phyloP scores from a whole-genome alignment of 2,797 vertebrate genomes.

The Pempheris klunzingeri region DNA sequence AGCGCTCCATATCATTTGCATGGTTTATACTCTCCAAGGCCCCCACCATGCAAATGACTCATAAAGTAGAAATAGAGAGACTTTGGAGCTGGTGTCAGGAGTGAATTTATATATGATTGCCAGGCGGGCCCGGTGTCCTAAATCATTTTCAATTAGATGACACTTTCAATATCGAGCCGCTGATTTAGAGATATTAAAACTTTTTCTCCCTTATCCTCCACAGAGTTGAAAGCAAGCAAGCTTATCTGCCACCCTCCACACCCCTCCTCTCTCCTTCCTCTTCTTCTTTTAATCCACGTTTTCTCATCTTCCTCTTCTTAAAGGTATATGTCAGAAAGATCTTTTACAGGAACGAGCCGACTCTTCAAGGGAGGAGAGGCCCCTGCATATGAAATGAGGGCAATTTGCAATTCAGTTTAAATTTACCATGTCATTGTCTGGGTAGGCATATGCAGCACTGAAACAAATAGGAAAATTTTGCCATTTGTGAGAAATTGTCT shows the following conservation, averaged over 20 bases:
- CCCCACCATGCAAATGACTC: constrained; percentile 87
- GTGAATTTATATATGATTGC: constrained; percentile 86
- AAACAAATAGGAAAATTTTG: constrained; percentile 55
- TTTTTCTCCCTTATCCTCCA: constrained; percentile 79
- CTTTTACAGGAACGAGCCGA: constrained; percentile 48
- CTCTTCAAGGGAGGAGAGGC: constrained; percentile 43
- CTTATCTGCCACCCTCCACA: constrained; percentile 68
- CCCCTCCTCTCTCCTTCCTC: constrained; percentile 41
- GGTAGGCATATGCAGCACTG: constrained; percentile 49
- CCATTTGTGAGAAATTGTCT: constrained; percentile 56
- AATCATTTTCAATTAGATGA: constrained; percentile 90
- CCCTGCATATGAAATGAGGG: constrained; percentile 67
- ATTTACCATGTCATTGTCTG: constrained; percentile 71
- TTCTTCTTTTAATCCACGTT: constrained; percentile 57
- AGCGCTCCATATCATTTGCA: constrained; percentile 85
- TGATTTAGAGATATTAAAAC: constrained; percentile 89
- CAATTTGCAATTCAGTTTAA: constrained; percentile 74
- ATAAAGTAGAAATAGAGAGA: constrained; percentile 87
- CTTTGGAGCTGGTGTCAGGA: constrained; percentile 85
- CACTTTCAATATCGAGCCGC: constrained; percentile 87
- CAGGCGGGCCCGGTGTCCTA: constrained; percentile 78
- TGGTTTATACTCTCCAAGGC: constrained; percentile 86
- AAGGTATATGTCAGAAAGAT: constrained; percentile 71
- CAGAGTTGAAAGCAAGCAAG: constrained; percentile 82
- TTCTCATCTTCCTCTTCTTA: constrained; percentile 74